phyloP scores from a whole-genome alignment of 1,140 invertebrate species.

The Bombus terrestris region DNA sequence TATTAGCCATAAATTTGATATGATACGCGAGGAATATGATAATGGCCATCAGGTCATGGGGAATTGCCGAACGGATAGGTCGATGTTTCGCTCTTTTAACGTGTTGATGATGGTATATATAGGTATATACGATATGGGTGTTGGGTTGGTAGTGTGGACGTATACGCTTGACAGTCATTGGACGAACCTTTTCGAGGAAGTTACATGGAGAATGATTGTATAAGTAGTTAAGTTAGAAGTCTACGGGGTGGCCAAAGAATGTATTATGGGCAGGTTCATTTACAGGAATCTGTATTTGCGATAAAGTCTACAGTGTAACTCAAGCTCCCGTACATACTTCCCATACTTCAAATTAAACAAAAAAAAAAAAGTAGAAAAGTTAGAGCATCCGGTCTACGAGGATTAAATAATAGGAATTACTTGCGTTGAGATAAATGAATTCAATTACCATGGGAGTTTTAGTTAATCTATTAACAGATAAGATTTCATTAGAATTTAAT shows the following conservation, averaged over 20 bases:
- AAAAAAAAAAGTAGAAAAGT: too few species aligned
- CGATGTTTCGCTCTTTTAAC: neutral
- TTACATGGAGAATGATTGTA: neutral
- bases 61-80: slow-evolving; percentile 26
- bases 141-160: neutral
- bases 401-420: neutral
- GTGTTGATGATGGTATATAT: neutral
- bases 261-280: neutral
- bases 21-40: slow-evolving; percentile 72
- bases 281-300: neutral
- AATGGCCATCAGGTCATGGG: slow-evolving; percentile 61
- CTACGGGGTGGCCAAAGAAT: neutral
- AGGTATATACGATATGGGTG: neutral
- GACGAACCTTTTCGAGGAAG: neutral
- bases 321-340: too few species aligned
- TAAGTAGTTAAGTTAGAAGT: neutral
- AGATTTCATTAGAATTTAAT: too few species aligned
- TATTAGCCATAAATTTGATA: slow-evolving; percentile 72
- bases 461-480: neutral
- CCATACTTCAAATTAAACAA: too few species aligned
- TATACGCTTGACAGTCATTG: neutral
- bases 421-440: neutral
- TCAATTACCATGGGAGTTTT: neutral
- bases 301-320: too few species aligned
- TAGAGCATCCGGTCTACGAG: too few species aligned